Base-by-base conservation (phyloP, 2,113 vertebrate genomes). In the Strix uralensis region DNA sequence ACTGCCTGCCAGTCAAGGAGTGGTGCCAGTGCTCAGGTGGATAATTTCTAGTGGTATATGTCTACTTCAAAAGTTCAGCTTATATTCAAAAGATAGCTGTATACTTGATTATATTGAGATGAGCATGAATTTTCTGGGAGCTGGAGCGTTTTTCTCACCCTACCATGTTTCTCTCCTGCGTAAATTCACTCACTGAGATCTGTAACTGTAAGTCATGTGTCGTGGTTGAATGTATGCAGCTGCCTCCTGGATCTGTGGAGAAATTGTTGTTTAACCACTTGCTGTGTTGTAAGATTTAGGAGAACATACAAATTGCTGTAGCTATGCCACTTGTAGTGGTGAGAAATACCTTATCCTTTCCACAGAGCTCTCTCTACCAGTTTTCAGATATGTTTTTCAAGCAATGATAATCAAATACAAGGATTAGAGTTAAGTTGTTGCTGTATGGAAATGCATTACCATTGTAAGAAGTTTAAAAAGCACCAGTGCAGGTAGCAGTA, bases 41-140 rank as follows among this genome's bases (percentile, higher is more conserved):
- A 7, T 78, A 78, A 51, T 55, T 94, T 67, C 44, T 46, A 38
- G 52, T 51, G 57, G 6, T 79, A 3, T 44, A 21, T 84, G 8
- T 58, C 85, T 51, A 54, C 42, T 81, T 92, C 23, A 71, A 51
- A 79, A 85, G 51, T 90, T 91, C 91, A 81, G 38, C 16, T 90
- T 85, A 9, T 49, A 32, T 74, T 91, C 46, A 49, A 6, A 67
- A 77, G n/a, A 34, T 40, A 66, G 32, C 71, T 86, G 25, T 79
- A 5, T 55, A 30, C 58, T 47, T 92, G 71, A 9, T 57, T 77
- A 4, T 47, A 20, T 66, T 58, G 70, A 81, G 54, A 19, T 62
- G 42, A 27, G 36, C 34, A 15, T 63, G 66, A 66, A 57, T 83
- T 75, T 75, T 86, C 49, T 92, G 89, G 26, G 66, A 82, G 23